A percentile compares a stretch with the other conserved stretches of the same genome.
These are phyloP conservation scores for Hucho hucho DNA, from an alignment of 2,113 vertebrate species.

Conservation along the genomic window DNA sequence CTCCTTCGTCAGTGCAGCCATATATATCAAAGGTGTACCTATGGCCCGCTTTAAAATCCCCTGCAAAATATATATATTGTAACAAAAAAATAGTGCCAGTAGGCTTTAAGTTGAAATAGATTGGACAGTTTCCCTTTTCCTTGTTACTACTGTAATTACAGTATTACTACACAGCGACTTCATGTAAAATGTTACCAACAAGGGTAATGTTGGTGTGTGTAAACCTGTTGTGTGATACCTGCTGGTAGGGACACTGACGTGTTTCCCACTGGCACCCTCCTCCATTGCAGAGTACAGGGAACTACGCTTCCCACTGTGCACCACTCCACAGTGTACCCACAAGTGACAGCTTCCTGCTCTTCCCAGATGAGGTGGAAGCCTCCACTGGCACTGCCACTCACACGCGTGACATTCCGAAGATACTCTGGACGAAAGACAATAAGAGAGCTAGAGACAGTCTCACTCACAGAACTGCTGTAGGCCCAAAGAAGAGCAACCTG, in stretches of 20 bases:
- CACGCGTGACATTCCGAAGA: neutral
- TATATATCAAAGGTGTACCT: conserved; percentile 65
- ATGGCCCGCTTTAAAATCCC: conserved; percentile 35
- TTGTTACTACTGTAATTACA: neutral
- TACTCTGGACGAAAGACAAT: neutral
- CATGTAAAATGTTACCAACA: neutral
- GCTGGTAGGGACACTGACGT: conserved; percentile 45
- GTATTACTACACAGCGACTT: neutral
- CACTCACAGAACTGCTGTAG: neutral
- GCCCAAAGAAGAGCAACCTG: too few species aligned
- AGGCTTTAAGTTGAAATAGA: neutral
- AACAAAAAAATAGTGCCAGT: neutral
- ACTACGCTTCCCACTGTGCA: conserved; percentile 27
- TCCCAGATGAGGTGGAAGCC: conserved; percentile 58
- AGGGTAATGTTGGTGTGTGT: neutral
- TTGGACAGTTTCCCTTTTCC: too few species aligned
- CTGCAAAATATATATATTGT: conserved; percentile 35
- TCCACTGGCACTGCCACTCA: conserved; percentile 23
- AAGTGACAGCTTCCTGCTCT: conserved; percentile 29
- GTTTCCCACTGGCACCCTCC: conserved; percentile 38
- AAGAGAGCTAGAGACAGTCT: neutral
- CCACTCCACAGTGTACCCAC: conserved; percentile 67
- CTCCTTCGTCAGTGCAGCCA: conserved; percentile 46
- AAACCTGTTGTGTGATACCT: conserved; percentile 31
- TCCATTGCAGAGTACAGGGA: conserved; percentile 51